Conservation (phyloP, 2,113 vertebrate species). For the Romanogobio albipinnatus region DNA sequence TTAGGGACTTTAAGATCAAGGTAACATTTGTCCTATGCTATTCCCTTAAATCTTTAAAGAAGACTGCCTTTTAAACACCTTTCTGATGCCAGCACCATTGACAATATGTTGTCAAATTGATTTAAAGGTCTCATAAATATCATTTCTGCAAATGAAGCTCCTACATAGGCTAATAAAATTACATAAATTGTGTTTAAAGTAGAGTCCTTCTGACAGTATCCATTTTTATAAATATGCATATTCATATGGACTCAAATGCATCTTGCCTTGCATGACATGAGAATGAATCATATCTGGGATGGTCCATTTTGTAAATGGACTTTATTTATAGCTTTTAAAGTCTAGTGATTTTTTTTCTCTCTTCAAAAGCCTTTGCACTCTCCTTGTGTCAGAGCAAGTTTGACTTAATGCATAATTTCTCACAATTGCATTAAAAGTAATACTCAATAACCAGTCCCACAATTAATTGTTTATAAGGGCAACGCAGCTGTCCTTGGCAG, state of each 20-base stretch:
- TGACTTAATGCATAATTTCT: constrained; percentile 68
- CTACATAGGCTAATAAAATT: background rate
- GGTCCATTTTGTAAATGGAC: constrained; percentile 39
- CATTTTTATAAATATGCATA: background rate
- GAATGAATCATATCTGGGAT: constrained; percentile 25
- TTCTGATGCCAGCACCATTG: background rate
- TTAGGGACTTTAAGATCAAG: background rate
- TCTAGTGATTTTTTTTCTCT: constrained; percentile 35
- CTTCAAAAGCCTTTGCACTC: constrained; percentile 59
- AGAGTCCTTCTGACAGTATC: background rate
- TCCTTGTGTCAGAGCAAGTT: constrained; percentile 50
- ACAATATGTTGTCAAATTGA: background rate
- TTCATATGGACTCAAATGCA: background rate
- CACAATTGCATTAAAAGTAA: constrained; percentile 65
- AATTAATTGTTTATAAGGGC: constrained; percentile 76
- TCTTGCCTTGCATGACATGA: constrained; percentile 3
- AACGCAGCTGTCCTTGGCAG: constrained; percentile 60
- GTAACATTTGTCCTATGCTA: background rate
- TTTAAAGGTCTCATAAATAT: background rate
- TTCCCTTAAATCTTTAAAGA: background rate
- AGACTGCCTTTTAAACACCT: background rate
- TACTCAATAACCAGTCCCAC: constrained; percentile 69
- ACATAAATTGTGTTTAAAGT: background rate
- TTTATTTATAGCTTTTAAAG: constrained; percentile 47
- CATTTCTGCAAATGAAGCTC: background rate